Base-by-base conservation (phyloP, 2,797 vertebrate genomes). In the Pangasius krempfi region DNA sequence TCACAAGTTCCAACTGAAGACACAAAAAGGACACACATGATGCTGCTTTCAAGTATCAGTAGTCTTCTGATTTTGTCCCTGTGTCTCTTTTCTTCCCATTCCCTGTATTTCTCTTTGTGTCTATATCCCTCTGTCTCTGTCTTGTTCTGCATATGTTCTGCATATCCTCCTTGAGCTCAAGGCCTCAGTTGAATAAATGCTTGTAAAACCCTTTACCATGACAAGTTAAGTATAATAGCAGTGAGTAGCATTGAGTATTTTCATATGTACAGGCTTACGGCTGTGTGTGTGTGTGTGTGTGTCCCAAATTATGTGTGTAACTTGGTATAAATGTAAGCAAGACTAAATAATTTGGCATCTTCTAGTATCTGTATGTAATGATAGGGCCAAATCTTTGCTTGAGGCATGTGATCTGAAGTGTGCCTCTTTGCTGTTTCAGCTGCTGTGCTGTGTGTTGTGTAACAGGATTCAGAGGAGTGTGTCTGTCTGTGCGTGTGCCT, bases 241-340 rank as follows among this genome's bases (percentile, higher is more conserved):
- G 25, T 68, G 14, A 12, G 40, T 84, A 50, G 60, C 68, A 62
- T 30, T 68, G 14, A 12, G 54, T 37, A 30, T 60, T 33, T 73
- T 70, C 13, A 62, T 54, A 16, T 81, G 37, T 78, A 37, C 30
- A 27, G 50, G 30, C 37, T 50, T 83, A 56, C 18, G 66, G 80
- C 27, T 58, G 37, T 72, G 12, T n/a, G 22, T 58, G 16, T 68
- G 33, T 88, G 22, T 70, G 70, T 87, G 16, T 70, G 60, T 72
- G 20, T 64, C 40, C 78, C 80, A 60, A 64, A 79, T 73, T 82
- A 30, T 82, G 90, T 91, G 89, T 94, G 94, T 94, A 94, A 94
- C 93, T 93, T 91, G 93, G 93, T 89, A 91, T 93, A 94, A 94
- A 94, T 90, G 91, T 93, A 93, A 94, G 93, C 92, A 91, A 93